Evolutionary conservation across 2,797 vertebrate species (phyloP), one percentile per base, ranked within the genome.

Genomic region (Coregonus suidteri): DNA sequence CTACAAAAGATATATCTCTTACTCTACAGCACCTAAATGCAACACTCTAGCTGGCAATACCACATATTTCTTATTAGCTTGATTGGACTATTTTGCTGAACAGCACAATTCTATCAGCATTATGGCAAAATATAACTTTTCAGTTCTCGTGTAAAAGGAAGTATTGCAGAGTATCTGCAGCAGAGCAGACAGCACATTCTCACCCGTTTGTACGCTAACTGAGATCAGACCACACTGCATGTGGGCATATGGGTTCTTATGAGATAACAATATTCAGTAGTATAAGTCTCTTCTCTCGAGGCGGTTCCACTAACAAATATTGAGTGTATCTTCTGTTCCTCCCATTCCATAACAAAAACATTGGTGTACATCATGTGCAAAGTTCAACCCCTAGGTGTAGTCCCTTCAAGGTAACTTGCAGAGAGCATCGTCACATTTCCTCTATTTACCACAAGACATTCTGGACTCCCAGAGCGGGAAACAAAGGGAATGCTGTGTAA

Each of bases 351-450:
- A 18, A 34, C 66, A 68, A 68, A 18, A 68, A 68, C 66, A n/a
- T 16, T 68, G 66, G 66, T 35, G 66, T 16, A 34, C 66, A 67
- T 18, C 71, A 37, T 74, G 68, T 77, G 67, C 74, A 52, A 52
- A 62, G 41, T 47, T 73, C 62, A 75, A 75, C 25, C 53, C 3
- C 25, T 34, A 51, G 71, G 77, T 65, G 74, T 73, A 67, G 52
- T 77, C 81, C 77, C 74, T 83, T 54, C 75, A 80, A 79, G 78
- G 86, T 88, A 80, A 62, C 7, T 9, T 53, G 52, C 79, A 69
- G 67, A 7, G 3, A 56, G 52, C 34, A 69, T 73, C 67, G 31
- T 89, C 83, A 90, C 87, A 86, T 90, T 91, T 91, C 64, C 76
- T 87, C 85, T 64, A 83, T 75, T 89, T 86, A 65, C 69, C 9